Base-by-base conservation (phyloP, 2,797 vertebrate species). In the Limnodromus scolopaceus region DNA sequence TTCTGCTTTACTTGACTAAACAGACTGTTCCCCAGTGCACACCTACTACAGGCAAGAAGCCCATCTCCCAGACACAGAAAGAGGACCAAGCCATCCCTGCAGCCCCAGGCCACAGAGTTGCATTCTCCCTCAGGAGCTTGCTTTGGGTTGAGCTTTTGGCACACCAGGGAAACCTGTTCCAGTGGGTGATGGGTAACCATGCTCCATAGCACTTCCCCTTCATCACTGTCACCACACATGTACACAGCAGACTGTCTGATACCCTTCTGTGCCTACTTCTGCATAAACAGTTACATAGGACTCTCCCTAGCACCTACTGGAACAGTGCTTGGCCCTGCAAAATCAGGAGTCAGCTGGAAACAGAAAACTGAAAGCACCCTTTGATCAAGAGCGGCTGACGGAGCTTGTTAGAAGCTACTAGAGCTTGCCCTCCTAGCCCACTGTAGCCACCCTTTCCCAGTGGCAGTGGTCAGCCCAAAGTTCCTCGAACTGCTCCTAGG, bases 41-140 rank as follows among this genome's bases (percentile, higher is more conserved):
- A 25, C 1, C 6, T 78, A 23, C 20, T 75, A 19, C 28, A 54
- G 22, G 23, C 38, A 84, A 80, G 49, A 6, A 84, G 3, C 17
- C 20, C 20, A 16, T 12, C 11, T 18, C 20, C 5, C 24, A 74
- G 10, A 13, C 16, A 0, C 0, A 64, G 54, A 51, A 64, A 34
- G 32, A 11, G 7, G 16, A 64, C 3, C 16, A 15, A 13, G 16
- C 48, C 13, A 45, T 32, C n/a, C 22, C 2, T 6, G 25, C 7
- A 60, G 10, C 4, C 7, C 22, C 22, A 55, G 43, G 8, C 20
- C 51, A 7, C 36, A 69, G 39, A 49, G 13, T 14, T 82, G 16
- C 54, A 53, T 60, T 15, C 7, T 55, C 3, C 19, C 28, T 88
- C 32, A 57, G 64, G 10, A 66, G 13, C 22, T 72, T 7, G 0